These are phyloP conservation scores for Syngnathus rostellatus DNA, from an alignment of 2,797 vertebrate species.

Conservation along the genomic window DNA sequence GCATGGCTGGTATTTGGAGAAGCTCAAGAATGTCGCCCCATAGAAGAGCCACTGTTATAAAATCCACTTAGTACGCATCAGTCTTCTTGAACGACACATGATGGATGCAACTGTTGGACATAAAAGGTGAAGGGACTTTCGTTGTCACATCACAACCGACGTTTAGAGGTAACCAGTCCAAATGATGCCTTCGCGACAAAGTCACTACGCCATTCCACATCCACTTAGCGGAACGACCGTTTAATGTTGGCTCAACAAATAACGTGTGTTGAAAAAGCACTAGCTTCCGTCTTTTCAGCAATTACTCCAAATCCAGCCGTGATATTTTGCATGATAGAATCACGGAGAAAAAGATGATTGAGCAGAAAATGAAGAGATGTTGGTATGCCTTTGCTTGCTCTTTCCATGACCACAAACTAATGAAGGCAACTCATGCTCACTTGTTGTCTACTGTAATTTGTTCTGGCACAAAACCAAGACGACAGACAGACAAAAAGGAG, in stretches of 20 bases:
- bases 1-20: slow-evolving; percentile 36
- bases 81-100: slow-evolving; percentile 7
- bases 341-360: not conserved
- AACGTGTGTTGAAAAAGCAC: too few relatives aligned
- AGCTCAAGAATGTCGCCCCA: slow-evolving; percentile 32
- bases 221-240: too few relatives aligned
- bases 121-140: not conserved
- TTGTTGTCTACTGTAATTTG: not conserved
- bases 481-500: not conserved
- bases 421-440: not conserved
- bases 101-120: not conserved
- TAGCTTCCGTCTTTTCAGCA: too few relatives aligned
- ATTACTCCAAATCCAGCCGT: not conserved
- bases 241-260: too few relatives aligned
- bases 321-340: not conserved
- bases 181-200: too few relatives aligned
- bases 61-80: slow-evolving; percentile 7
- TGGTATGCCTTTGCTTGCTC: not conserved
- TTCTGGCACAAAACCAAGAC: not conserved
- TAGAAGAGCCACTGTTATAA: slow-evolving; percentile 14
- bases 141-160: too few relatives aligned
- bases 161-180: too few relatives aligned
- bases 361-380: not conserved
- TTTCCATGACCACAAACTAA: not conserved
- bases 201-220: too few relatives aligned